Percentiles rank a stretch among this genome's conserved stretches.
phyloP scores from a whole-genome alignment of 2,797 vertebrate genomes.

The Pyrocephalus nanus region DNA sequence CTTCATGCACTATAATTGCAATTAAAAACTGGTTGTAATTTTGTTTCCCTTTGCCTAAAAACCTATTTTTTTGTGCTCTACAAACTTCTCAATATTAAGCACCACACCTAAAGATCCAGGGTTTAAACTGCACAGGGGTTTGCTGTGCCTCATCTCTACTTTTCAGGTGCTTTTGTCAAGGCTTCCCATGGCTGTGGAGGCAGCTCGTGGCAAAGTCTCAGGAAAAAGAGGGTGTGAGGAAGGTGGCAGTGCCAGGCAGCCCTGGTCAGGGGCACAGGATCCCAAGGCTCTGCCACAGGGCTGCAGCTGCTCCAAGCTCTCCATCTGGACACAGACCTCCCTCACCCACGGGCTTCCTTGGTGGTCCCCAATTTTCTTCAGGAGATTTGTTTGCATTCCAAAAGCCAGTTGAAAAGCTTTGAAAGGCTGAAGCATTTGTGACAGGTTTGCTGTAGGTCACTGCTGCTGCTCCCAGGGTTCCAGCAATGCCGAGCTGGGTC shows the following conservation, averaged over 20 bases:
- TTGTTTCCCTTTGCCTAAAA: background rate
- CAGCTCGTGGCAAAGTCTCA: background rate
- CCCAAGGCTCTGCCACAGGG: background rate
- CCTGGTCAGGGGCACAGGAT: background rate
- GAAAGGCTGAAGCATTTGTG: background rate
- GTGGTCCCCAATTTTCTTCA: background rate
- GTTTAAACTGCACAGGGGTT: background rate
- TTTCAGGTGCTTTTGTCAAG: background rate
- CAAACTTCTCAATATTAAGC: background rate
- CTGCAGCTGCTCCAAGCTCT: background rate
- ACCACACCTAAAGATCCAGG: background rate
- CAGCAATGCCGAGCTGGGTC: background rate
- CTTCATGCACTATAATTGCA: background rate
- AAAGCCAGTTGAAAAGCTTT: background rate
- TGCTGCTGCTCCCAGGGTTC: background rate
- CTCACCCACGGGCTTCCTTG: rapidly evolving
- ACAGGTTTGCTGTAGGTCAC: background rate
- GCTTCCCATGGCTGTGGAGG: background rate
- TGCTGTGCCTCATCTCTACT: background rate
- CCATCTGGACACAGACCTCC: background rate
- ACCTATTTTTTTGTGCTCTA: background rate
- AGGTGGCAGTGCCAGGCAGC: background rate
- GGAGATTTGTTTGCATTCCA: background rate
- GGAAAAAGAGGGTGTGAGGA: background rate
- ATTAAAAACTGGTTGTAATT: background rate